Conservation (phyloP, 2,888 invertebrate genomes). For the Caenorhabditis sulstoni region DNA sequence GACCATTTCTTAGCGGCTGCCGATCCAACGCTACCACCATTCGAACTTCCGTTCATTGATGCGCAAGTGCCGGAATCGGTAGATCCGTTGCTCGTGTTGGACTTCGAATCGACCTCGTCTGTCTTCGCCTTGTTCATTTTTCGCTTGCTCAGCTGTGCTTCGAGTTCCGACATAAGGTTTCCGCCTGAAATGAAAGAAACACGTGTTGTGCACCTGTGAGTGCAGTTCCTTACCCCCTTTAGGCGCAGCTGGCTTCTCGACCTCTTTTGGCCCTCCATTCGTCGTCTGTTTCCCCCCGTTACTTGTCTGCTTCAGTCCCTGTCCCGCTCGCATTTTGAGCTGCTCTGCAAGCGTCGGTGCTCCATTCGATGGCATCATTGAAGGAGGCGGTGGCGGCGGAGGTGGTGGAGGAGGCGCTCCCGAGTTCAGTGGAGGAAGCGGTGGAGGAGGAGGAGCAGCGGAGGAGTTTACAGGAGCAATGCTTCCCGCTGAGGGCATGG, state of each 20-base stretch:
- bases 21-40: slow-evolving; percentile 54
- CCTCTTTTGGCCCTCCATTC: background rate
- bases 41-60: slow-evolving; percentile 32
- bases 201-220: background rate
- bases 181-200: slow-evolving; percentile 31
- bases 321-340: slow-evolving; percentile 45
- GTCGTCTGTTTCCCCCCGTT: slow-evolving; percentile 17
- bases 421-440: slow-evolving; percentile 53
- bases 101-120: slow-evolving; percentile 67
- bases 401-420: slow-evolving; percentile 39
- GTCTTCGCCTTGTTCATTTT: slow-evolving; percentile 65
- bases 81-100: slow-evolving; percentile 68
- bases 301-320: slow-evolving; percentile 47
- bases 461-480: slow-evolving; percentile 38
- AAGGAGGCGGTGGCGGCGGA: slow-evolving; percentile 28
- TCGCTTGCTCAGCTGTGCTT: slow-evolving; percentile 55
- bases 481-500: slow-evolving; percentile 24
- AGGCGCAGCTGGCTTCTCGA: slow-evolving; percentile 23
- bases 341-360: slow-evolving; percentile 55
- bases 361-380: slow-evolving; percentile 9
- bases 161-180: slow-evolving; percentile 60
- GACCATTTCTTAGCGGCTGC: slow-evolving; percentile 66
- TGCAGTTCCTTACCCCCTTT: slow-evolving; percentile 19
- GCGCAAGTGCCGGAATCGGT: slow-evolving; percentile 65
- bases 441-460: slow-evolving; percentile 59